A percentile compares a stretch with the other conserved stretches of the same genome.
Conservation (phyloP, 2,888 invertebrate species). For the Scelioninae gen. 1 region DNA sequence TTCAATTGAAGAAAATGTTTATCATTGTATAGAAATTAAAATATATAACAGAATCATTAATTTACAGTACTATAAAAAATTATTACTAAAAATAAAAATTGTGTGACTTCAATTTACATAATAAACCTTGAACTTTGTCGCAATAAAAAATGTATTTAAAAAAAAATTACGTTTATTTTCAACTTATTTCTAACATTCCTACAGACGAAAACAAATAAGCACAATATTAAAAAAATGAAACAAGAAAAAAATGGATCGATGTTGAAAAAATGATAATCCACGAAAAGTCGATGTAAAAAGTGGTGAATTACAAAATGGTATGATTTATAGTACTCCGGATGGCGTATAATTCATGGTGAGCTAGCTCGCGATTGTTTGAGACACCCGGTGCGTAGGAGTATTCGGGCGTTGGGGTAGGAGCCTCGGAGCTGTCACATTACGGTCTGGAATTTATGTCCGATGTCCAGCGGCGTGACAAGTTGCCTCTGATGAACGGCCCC, state of each 20-base stretch:
- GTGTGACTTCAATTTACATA: too few species aligned
- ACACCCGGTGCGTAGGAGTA: slow-evolving; percentile 78
- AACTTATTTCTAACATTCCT: neutral
- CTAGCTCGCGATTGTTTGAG: slow-evolving; percentile 64
- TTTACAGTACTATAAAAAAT: too few species aligned
- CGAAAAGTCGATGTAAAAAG: slow-evolving; percentile 54
- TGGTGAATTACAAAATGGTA: slow-evolving; percentile 51
- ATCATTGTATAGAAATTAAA: too few species aligned
- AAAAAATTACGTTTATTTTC: too few species aligned
- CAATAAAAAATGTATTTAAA: too few species aligned
- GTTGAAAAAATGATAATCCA: slow-evolving; percentile 20
- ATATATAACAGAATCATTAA: too few species aligned
- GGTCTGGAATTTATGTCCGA: slow-evolving; percentile 83
- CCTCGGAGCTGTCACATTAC: slow-evolving; percentile 84
- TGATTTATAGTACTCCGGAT: slow-evolving; percentile 58
- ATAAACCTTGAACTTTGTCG: too few species aligned
- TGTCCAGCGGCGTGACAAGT: slow-evolving; percentile 85
- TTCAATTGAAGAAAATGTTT: too few species aligned
- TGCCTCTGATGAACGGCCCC: slow-evolving; percentile 84
- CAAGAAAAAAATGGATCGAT: neutral
- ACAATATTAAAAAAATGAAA: neutral
- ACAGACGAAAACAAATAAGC: neutral
- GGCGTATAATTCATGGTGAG: slow-evolving; percentile 58
- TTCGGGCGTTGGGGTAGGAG: slow-evolving; percentile 77
- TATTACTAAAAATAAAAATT: too few species aligned